Evolutionary conservation across 2,888 invertebrate genomes (phyloP).

Genomic region (Xanthia togata): DNA sequence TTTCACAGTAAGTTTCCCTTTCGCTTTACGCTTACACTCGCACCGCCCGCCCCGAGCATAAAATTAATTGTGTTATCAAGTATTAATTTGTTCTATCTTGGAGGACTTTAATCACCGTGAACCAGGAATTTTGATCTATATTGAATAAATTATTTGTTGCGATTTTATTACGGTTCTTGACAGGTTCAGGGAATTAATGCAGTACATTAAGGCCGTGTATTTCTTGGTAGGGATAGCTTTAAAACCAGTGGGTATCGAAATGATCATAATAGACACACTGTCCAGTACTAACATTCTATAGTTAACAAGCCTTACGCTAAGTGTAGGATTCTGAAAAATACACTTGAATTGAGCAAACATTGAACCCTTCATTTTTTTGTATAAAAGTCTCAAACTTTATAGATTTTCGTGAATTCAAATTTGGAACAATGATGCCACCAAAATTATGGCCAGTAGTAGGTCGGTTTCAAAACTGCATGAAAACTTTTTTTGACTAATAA

Average conservation of each 20-base stretch:
- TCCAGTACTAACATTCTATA: neutral
- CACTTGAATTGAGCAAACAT: too few species aligned
- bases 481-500: too few species aligned
- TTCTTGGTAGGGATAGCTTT: neutral
- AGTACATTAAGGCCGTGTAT: neutral
- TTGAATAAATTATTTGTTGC: conserved; percentile 49
- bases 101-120: conserved; percentile 81
- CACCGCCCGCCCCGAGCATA: conserved; percentile 61
- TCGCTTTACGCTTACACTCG: conserved; percentile 46
- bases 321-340: neutral
- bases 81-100: conserved; percentile 86
- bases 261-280: too few species aligned
- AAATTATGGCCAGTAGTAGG: too few species aligned
- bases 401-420: too few species aligned
- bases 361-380: too few species aligned
- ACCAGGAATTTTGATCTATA: conserved; percentile 60
- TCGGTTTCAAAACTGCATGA: too few species aligned
- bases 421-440: too few species aligned
- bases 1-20: neutral
- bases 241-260: too few species aligned
- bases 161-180: conserved; percentile 29
- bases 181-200: neutral
- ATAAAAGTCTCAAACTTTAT: too few species aligned
- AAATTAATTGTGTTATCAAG: conserved; percentile 90
- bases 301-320: neutral